Base-by-base conservation (phyloP, 2,888 invertebrate species). In the Villa cingulata region DNA sequence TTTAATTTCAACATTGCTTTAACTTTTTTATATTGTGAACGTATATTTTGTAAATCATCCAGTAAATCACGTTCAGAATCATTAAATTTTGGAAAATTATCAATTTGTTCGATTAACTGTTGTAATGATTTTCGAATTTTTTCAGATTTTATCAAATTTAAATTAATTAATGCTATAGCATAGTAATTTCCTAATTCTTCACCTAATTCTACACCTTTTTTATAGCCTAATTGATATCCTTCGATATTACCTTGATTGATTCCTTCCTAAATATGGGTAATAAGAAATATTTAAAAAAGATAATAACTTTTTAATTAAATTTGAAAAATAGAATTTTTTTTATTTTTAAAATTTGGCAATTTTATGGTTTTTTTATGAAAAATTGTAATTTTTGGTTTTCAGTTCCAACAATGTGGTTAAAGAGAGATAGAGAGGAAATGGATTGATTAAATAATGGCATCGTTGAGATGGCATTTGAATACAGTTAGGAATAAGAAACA, bases 171-270 rank as follows among this genome's bases (percentile, higher is more conserved):
- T 2, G 79, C 66, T 41, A 76, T 70, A 4, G 82, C 83, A 43
- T 75, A 70, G 59, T 84, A 87, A 60, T 76, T 80, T 9, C 88
- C 89, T 59, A 90, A 66, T 68, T 87, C 86, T 41, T 80, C 75
- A 4, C 87, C 87, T 17, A 88, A 61, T 61, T 83, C 78, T 45
- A 80, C 76, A 12, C 86, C 87, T 64, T 80, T 77, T 53, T 86
- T 83, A 62, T 84, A 86, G 2, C 89, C 89, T 43, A 81, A 62
- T 59, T 78, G 77, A 58, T 75, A 82, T 15, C 75, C 79, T 57
- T 77, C 73, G 17, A 76, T 61, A 57, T 77, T 80, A 4, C 80
- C 83, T 57, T 78, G 74, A 32, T 67, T 64, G 43, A 65, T 65
- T 1, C 86, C 86, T 55, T 73, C 73, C 29, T 32, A 14, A 12